phyloP scores from a whole-genome alignment of 2,888 invertebrate species.

The Platerodrilus igneus region DNA sequence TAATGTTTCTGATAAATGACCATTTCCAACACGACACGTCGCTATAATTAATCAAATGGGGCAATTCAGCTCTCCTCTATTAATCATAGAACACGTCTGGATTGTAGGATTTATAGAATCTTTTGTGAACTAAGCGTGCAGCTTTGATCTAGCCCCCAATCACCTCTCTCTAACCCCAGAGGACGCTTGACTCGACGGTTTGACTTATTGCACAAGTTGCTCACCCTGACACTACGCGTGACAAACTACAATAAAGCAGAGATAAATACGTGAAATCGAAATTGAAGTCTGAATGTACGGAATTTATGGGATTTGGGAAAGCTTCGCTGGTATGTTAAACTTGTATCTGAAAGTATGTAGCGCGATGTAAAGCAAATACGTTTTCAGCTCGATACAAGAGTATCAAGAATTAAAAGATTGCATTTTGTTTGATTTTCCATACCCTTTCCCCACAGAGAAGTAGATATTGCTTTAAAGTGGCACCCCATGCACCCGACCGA shows the following conservation, averaged over 20 bases:
- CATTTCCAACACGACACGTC: slow-evolving; percentile 45
- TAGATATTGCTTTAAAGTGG: too few relatives aligned
- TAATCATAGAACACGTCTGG: slow-evolving; percentile 15
- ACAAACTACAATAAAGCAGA: slow-evolving; percentile 35
- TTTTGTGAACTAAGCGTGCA: slow-evolving; percentile 3
- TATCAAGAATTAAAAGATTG: too few relatives aligned
- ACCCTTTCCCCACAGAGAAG: too few relatives aligned
- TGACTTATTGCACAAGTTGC: slow-evolving; percentile 32
- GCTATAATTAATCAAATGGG: slow-evolving; percentile 48
- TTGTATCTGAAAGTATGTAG: too few relatives aligned
- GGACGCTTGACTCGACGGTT: slow-evolving; percentile 7
- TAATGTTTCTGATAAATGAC: slow-evolving; percentile 46
- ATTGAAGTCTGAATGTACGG: slow-evolving; percentile 11
- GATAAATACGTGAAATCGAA: slow-evolving; percentile 31
- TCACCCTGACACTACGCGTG: slow-evolving; percentile 33
- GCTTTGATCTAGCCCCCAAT: too few relatives aligned
- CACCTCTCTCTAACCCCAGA: neutral
- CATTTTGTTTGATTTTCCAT: too few relatives aligned
- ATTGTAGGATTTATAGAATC: slow-evolving; percentile 6
- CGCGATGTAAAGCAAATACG: too few relatives aligned
- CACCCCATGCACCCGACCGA: too few relatives aligned
- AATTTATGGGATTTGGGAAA: slow-evolving; percentile 15
- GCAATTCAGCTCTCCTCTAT: slow-evolving; percentile 35
- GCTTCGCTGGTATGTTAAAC: slow-evolving; percentile 6
- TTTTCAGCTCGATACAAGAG: too few relatives aligned